These are phyloP conservation scores for Notothenia rossii DNA, from an alignment of 2,113 vertebrate species.

Conservation along the genomic window DNA sequence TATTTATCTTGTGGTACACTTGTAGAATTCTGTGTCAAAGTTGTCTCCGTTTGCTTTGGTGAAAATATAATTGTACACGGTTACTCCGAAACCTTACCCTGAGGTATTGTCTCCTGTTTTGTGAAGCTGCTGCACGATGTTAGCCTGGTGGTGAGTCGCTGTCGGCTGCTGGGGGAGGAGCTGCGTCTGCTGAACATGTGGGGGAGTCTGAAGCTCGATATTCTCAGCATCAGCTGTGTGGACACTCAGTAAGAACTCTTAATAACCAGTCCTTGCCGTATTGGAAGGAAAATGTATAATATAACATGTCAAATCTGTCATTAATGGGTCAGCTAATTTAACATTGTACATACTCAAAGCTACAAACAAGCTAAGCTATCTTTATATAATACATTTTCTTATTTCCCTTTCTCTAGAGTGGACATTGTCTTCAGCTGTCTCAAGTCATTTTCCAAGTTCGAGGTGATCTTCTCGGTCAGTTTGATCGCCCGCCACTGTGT, in stretches of 20 bases:
- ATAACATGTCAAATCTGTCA: not conserved
- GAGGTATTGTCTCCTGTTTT: slow-evolving; percentile 3
- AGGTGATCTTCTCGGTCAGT: slow-evolving; percentile 71
- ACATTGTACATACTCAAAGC: too few relatives aligned
- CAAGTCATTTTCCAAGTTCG: slow-evolving; percentile 75
- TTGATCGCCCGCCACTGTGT: slow-evolving; percentile 50
- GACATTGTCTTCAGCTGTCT: slow-evolving; percentile 79
- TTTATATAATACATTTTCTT: not conserved
- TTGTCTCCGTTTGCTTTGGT: not conserved
- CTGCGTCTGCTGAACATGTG: slow-evolving; percentile 76
- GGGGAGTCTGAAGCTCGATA: slow-evolving; percentile 74
- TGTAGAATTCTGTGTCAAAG: too few relatives aligned
- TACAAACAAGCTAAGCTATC: too few relatives aligned
- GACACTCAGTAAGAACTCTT: slow-evolving; percentile 70
- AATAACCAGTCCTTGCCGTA: not conserved
- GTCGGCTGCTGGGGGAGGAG: slow-evolving; percentile 84
- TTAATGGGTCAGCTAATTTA: too few relatives aligned
- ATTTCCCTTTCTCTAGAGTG: slow-evolving; percentile 62
- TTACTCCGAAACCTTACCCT: not conserved
- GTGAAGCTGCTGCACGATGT: slow-evolving; percentile 82
- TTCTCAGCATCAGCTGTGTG: slow-evolving; percentile 75
- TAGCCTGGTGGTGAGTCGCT: slow-evolving; percentile 79
- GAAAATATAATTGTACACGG: not conserved
- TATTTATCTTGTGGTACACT: too few relatives aligned
- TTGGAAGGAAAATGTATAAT: not conserved